Base-by-base conservation (phyloP, 1,140 invertebrate genomes). In the Drosophila prosaltans region DNA sequence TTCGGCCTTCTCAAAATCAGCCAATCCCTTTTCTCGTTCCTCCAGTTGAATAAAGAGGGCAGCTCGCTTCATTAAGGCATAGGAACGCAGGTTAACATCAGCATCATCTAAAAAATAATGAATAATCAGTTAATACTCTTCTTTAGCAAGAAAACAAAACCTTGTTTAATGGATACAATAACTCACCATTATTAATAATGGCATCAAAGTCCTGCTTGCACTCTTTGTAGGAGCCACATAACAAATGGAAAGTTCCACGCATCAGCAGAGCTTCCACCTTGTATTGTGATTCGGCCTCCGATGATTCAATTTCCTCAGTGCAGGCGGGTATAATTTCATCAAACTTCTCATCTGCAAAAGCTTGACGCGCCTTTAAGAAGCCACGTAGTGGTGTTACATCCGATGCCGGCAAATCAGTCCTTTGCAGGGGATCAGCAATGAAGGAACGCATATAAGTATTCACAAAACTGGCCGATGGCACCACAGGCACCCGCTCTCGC, bases 41-140 rank as follows among this genome's bases (percentile, higher is more conserved):
- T 97, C 96, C 57, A 95, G 92, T 91, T 98, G 97, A 82, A 98
- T 96, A 77, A 95, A 94, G 59, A 98, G 92, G 7, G 96, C 96
- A 2, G 97, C 97, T 74, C 96, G 94, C 92, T 98, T 99, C 43
- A 99, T 96, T n/a, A 98, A 93, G 8, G 97, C 97, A 94, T 98
- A 98, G 0, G 96, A 95, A 91, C 94, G 95, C 2, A 97, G 93
- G 74, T 95, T 94, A 0, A 93, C 91, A 75, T 94, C 92, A 24
- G 94, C 93, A 78, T 94, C 92, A 76, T 93, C 91, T 92, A 58
- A 65, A 78, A 16, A 16, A 16, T 16, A 16, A 16, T 16, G 16
- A 16, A 16, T 16, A 16, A 16, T 16, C 16, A 16, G 16, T 16
- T 16, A 16, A 16, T 16, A 16, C 16, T 16, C 16, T 16, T 16